Evolutionary conservation across 1,140 invertebrate species (phyloP).

Genomic region (Bombus impatiens): DNA sequence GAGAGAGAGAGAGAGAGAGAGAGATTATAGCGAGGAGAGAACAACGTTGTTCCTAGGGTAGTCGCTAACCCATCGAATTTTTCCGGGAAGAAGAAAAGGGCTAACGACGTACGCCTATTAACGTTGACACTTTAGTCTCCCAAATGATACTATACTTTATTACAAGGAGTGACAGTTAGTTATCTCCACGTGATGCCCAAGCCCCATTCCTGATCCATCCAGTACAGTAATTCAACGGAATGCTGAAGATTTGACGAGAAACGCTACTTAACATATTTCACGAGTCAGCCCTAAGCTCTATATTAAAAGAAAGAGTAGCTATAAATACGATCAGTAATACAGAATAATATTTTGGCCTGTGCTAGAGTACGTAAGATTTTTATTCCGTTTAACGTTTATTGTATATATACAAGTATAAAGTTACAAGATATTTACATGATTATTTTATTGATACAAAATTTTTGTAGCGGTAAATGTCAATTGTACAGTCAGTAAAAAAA

Average conservation of each 20-base stretch:
- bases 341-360: slow-evolving; percentile 6
- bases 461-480: background rate
- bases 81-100: slow-evolving; percentile 10
- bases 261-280: slow-evolving; percentile 48
- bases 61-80: slow-evolving; percentile 45
- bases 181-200: slow-evolving; percentile 52
- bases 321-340: background rate
- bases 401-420: background rate
- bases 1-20: too few species aligned
- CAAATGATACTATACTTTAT: slow-evolving; percentile 49
- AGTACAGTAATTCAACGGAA: slow-evolving; percentile 51
- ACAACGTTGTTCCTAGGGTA: slow-evolving; percentile 52
- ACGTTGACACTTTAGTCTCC: slow-evolving; percentile 54
- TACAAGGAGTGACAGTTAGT: slow-evolving; percentile 41
- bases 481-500: slow-evolving; percentile 4
- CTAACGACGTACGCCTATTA: slow-evolving; percentile 49
- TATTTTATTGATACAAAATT: slow-evolving; percentile 7
- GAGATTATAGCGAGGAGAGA: slow-evolving; percentile 12
- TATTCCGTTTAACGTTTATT: background rate
- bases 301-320: slow-evolving; percentile 18
- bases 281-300: background rate
- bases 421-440: background rate
- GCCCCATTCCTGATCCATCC: slow-evolving; percentile 57
- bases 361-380: background rate
- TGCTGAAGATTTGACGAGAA: slow-evolving; percentile 22